Evolutionary conservation across 2,797 vertebrate species (phyloP), one percentile per base, ranked within the genome.

Genomic region (Diglossa cyanea): DNA sequence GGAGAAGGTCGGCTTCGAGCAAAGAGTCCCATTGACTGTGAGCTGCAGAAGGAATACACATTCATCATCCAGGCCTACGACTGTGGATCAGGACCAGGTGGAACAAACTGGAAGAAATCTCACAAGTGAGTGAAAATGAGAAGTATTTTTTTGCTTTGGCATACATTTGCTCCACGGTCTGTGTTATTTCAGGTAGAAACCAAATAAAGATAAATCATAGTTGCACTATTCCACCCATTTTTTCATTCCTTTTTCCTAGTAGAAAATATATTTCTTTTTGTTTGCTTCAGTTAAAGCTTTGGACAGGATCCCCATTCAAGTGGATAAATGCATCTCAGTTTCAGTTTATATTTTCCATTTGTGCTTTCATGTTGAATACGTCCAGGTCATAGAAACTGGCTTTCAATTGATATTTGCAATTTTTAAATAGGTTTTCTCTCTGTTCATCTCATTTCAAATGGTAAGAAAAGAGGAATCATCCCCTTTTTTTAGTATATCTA

Each of bases 31-130:
- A 98, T 99, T 67, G 99, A 99, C 98, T 99, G 99, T 57, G 99
- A 99, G 95, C 95, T 98, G 75, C 99, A 99, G 97, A 99, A 99
- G 96, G 99, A 99, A 74, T 99, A 99, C 92, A 99, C 99, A 2
- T 99, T 99, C 97, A 98, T 99, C 98, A 99, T 99, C 95, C 99
- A 99, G 96, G 99, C 99, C 44, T 99, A 99, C 1, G 99, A 99
- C 90, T 99, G 99, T 11, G 99, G 99, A 1, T 98, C 98, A 0
- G 98, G 99, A 53, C 98, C 98, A 17, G 95, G 86, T 55, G 99
- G 99, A 93, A 98, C 91, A 2, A 98, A 98, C 97, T 98, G 98
- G 98, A 99, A 99, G 89, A 99, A 99, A 98, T 99, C 99, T 39
- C 99, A 99, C 98, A 99, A 99, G 99, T 99, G 92, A 98, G 99